Conservation (phyloP, 2,113 vertebrate species). For the Cochlearius cochlearius region DNA sequence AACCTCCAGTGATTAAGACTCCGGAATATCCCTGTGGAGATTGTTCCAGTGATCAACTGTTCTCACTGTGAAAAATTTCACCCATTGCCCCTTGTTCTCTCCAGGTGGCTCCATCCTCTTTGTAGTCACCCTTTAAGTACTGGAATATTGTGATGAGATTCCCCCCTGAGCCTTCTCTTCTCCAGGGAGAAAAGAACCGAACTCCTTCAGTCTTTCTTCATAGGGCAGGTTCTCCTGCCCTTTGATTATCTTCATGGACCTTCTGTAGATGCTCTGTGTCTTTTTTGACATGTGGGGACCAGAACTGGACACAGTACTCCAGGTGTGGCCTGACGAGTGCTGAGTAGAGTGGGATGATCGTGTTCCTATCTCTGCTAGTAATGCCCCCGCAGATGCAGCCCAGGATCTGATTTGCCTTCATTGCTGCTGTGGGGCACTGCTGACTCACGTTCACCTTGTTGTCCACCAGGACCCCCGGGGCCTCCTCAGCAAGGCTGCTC, state of each 20-base stretch:
- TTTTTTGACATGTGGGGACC: not conserved
- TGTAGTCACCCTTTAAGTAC: not conserved
- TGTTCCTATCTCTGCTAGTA: rapidly evolving
- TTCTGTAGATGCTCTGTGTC: not conserved
- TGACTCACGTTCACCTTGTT: not conserved
- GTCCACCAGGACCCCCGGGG: rapidly evolving
- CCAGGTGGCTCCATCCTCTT: not conserved
- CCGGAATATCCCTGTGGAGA: rapidly evolving
- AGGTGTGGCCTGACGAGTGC: not conserved
- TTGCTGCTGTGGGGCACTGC: not conserved
- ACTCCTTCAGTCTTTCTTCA: not conserved
- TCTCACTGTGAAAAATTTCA: not conserved
- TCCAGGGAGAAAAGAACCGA: not conserved
- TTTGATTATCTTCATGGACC: not conserved
- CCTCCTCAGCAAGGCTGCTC: not conserved
- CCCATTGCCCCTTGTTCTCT: not conserved
- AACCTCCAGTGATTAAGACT: not conserved
- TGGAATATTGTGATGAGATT: not conserved
- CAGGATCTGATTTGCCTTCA: not conserved
- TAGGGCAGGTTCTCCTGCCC: not conserved
- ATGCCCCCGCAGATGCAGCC: not conserved
- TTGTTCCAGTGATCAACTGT: not conserved
- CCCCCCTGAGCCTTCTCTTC: not conserved
- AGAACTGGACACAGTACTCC: not conserved
- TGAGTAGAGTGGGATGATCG: not conserved